A percentile compares a stretch with the other conserved stretches of the same genome.
phyloP scores from a whole-genome alignment of 1,140 invertebrate species.

The Drosophila gunungcola region DNA sequence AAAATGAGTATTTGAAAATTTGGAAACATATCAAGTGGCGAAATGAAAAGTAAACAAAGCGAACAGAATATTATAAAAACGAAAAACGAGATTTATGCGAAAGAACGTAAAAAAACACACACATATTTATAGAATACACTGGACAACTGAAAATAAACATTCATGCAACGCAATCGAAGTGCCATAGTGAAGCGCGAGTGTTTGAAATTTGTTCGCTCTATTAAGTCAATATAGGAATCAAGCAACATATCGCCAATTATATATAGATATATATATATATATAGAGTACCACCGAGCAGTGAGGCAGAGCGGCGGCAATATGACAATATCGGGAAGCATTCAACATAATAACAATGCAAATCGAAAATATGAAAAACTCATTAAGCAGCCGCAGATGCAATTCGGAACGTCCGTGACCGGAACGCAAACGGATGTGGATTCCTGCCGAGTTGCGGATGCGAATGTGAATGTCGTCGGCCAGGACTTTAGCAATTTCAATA shows the following conservation, averaged over 20 bases:
- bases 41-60: slow-evolving; percentile 61
- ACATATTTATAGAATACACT: slow-evolving; percentile 18
- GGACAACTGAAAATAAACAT: slow-evolving; percentile 17
- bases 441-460: slow-evolving; percentile 20
- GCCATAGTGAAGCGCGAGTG: slow-evolving; percentile 54
- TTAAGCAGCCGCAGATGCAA: slow-evolving; percentile 76
- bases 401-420: slow-evolving; percentile 55
- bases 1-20: slow-evolving; percentile 82
- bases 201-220: slow-evolving; percentile 10
- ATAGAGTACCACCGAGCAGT: slow-evolving; percentile 50
- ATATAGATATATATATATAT: slow-evolving; percentile 33
- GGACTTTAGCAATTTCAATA: slow-evolving; percentile 59
- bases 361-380: slow-evolving; percentile 83
- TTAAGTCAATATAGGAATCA: slow-evolving; percentile 34
- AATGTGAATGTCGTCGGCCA: slow-evolving; percentile 16
- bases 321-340: slow-evolving; percentile 72
- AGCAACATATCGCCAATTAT: slow-evolving; percentile 57
- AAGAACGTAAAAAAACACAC: slow-evolving; percentile 3
- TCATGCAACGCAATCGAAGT: slow-evolving; percentile 45
- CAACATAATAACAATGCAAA: slow-evolving; percentile 62
- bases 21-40: slow-evolving; percentile 85
- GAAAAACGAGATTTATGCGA: slow-evolving; percentile 10
- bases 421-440: slow-evolving; percentile 63
- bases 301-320: slow-evolving; percentile 54
- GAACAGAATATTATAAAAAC: slow-evolving; percentile 27